phyloP scores from a whole-genome alignment of 2,113 vertebrate species.

The Rhinoderma darwinii region DNA sequence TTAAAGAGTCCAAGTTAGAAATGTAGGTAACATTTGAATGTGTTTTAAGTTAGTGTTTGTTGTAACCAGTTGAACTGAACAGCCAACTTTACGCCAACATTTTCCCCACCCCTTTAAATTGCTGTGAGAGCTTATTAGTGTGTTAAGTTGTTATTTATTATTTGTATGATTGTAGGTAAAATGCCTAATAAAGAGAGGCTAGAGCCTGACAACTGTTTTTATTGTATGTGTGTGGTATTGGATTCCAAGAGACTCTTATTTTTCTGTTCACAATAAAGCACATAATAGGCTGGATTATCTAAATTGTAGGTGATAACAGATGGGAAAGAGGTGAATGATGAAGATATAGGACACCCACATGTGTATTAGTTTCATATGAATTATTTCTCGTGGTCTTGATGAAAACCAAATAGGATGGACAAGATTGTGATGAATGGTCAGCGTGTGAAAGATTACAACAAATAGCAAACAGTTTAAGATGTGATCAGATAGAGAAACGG shows the following conservation, averaged over 20 bases:
- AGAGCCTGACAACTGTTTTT: constrained; percentile 62
- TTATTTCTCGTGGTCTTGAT: constrained; percentile 82
- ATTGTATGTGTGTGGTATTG: constrained; percentile 76
- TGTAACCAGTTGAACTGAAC: neutral
- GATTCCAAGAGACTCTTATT: constrained; percentile 77
- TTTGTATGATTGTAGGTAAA: constrained; percentile 33
- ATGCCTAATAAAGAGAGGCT: constrained; percentile 14
- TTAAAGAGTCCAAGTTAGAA: no score
- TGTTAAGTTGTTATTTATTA: constrained; percentile 6
- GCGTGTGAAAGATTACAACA: constrained; percentile 66
- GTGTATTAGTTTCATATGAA: constrained; percentile 86
- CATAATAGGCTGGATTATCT: constrained; percentile 86
- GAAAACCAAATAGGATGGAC: constrained; percentile 72
- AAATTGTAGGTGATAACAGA: constrained; percentile 90
- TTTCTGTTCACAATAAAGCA: constrained; percentile 81
- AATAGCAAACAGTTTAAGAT: constrained; percentile 62
- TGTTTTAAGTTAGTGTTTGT: neutral
- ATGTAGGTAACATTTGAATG: no score
- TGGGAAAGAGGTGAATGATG: constrained; percentile 78
- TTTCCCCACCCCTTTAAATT: neutral
- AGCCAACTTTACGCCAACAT: neutral
- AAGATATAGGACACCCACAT: constrained; percentile 82
- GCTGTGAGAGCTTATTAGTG: neutral
- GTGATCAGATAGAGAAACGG: constrained; percentile 57
- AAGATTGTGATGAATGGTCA: constrained; percentile 63